Percentiles rank a stretch among this genome's conserved stretches.
Conservation (phyloP, 2,797 vertebrate genomes). For the Otolemur crassicaudatus region DNA sequence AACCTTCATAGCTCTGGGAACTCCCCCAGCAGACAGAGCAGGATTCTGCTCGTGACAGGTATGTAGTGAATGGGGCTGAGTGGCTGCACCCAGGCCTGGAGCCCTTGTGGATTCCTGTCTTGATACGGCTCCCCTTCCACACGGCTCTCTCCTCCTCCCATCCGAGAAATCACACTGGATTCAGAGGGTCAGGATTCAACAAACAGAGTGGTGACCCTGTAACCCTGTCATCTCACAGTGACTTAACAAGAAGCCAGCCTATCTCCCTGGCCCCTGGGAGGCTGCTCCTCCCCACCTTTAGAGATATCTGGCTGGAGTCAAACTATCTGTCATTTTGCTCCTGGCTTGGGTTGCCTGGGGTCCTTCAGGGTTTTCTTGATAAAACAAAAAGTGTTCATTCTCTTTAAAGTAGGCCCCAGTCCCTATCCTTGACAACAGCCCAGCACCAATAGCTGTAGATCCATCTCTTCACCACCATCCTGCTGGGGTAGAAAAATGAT, state of each 20-base stretch:
- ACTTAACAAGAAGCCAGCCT: neutral
- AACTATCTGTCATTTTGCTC: neutral
- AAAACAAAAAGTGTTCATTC: slow-evolving; percentile 7
- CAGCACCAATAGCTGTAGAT: neutral
- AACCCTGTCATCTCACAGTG: neutral
- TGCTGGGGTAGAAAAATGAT: neutral
- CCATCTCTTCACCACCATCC: neutral
- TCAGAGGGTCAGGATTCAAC: neutral
- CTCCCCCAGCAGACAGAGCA: neutral
- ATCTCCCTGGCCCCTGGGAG: neutral
- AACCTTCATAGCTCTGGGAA: neutral
- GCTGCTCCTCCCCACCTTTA: neutral
- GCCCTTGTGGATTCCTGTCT: no score
- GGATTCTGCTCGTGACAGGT: neutral
- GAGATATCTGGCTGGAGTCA: neutral
- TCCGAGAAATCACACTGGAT: neutral
- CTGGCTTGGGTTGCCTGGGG: neutral
- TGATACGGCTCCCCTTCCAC: neutral
- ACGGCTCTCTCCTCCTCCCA: neutral
- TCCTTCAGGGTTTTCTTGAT: neutral
- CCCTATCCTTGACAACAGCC: neutral
- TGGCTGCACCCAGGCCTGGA: neutral
- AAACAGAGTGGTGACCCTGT: neutral
- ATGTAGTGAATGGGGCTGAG: neutral
- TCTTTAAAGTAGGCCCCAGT: neutral